A percentile compares a stretch with the other conserved stretches of the same genome.
Evolutionary conservation across 2,113 vertebrate genomes (phyloP).

Genomic region (Electrona antarctica): DNA sequence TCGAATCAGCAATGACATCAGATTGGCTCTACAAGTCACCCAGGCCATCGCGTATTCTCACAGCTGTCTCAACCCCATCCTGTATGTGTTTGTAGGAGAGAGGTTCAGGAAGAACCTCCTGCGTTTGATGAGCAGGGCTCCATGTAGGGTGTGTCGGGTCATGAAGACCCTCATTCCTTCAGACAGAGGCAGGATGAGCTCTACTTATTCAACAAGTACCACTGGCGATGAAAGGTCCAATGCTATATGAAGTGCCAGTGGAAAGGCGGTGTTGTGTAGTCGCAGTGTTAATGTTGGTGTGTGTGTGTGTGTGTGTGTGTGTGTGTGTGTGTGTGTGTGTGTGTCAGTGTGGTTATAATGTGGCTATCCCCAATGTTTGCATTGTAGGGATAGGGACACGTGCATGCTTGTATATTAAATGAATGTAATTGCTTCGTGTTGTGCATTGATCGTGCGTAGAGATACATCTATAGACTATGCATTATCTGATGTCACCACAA

Average conservation of each 20-base stretch:
- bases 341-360: too few species aligned
- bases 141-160: slow-evolving; percentile 54
- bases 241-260: slow-evolving; percentile 41
- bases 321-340: too few species aligned
- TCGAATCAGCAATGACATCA: slow-evolving; percentile 57
- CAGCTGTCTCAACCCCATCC: slow-evolving; percentile 77
- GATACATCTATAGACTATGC: too few species aligned
- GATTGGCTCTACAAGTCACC: slow-evolving; percentile 54
- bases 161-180: slow-evolving; percentile 61
- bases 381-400: too few species aligned
- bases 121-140: slow-evolving; percentile 58
- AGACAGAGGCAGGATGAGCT: slow-evolving; percentile 37
- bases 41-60: slow-evolving; percentile 75
- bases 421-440: too few species aligned
- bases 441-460: too few species aligned
- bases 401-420: too few species aligned
- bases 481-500: too few species aligned
- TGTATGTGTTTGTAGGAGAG: slow-evolving; percentile 78
- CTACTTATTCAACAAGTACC: slow-evolving; percentile 66
- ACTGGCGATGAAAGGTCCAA: slow-evolving; percentile 67
- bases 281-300: too few species aligned
- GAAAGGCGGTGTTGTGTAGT: too few species aligned
- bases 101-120: slow-evolving; percentile 73
- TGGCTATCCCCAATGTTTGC: too few species aligned
- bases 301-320: too few species aligned